phyloP scores from a whole-genome alignment of 2,797 vertebrate species.

The Cygnus olor region DNA sequence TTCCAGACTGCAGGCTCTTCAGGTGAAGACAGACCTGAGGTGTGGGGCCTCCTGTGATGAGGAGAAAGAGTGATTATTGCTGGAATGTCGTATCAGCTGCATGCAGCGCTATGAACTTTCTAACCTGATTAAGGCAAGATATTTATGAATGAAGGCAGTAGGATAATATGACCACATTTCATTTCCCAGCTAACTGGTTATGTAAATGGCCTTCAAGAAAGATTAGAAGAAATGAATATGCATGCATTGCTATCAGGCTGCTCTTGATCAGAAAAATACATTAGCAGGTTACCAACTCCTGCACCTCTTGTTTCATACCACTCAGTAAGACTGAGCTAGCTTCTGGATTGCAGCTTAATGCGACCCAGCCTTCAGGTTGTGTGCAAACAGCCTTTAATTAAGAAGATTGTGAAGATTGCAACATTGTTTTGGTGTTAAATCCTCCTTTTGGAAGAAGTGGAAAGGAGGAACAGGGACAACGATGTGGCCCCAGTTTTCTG shows the following conservation, averaged over 20 bases:
- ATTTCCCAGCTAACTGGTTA: conserved; percentile 20
- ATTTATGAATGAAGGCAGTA: conserved; percentile 1
- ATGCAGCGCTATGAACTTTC: background rate
- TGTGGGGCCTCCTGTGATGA: background rate
- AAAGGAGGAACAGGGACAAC: background rate
- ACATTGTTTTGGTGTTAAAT: background rate
- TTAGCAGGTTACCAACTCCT: background rate
- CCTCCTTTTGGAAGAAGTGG: background rate
- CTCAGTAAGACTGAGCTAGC: background rate
- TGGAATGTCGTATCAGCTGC: background rate
- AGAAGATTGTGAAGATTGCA: background rate
- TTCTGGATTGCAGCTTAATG: background rate
- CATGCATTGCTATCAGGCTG: background rate
- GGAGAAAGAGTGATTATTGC: background rate
- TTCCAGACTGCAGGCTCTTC: background rate
- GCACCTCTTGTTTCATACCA: background rate
- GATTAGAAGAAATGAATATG: background rate
- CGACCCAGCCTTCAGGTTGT: background rate
- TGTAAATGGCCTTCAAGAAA: background rate
- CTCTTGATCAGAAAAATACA: background rate
- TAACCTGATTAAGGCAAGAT: background rate
- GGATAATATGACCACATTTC: background rate
- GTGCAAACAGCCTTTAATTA: background rate
- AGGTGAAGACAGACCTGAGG: background rate
- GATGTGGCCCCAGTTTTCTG: background rate